Conservation (phyloP, 2,113 vertebrate genomes). For the Myanophis thanlyinensis region DNA sequence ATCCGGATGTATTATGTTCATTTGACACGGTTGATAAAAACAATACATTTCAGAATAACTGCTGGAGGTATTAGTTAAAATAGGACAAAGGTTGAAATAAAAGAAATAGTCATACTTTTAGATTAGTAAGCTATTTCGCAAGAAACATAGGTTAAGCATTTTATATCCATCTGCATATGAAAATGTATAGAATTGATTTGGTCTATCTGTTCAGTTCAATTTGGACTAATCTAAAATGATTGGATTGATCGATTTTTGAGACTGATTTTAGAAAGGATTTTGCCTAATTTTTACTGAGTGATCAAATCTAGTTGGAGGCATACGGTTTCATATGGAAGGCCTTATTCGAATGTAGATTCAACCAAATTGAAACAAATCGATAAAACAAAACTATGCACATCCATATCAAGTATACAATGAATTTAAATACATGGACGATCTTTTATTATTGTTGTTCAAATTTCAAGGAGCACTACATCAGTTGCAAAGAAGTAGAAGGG, state of each 20-base stretch:
- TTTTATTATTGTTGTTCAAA: background rate
- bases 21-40: background rate
- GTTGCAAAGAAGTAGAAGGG: background rate
- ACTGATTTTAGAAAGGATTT: background rate
- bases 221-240: background rate
- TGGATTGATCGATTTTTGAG: background rate
- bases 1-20: background rate
- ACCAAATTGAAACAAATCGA: background rate
- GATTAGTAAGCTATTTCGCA: background rate
- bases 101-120: background rate
- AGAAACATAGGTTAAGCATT: background rate
- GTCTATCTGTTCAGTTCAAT: background rate
- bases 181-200: background rate
- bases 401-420: background rate
- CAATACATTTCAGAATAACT: background rate
- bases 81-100: background rate
- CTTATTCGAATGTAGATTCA: background rate
- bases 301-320: background rate
- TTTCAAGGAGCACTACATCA: background rate
- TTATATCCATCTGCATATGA: background rate
- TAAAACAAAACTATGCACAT: background rate
- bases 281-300: background rate
- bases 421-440: background rate
- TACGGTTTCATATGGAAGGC: background rate
- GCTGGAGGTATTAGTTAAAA: background rate